Evolutionary conservation across 2,888 invertebrate species (phyloP).

Genomic region (Brachyptera risi): DNA sequence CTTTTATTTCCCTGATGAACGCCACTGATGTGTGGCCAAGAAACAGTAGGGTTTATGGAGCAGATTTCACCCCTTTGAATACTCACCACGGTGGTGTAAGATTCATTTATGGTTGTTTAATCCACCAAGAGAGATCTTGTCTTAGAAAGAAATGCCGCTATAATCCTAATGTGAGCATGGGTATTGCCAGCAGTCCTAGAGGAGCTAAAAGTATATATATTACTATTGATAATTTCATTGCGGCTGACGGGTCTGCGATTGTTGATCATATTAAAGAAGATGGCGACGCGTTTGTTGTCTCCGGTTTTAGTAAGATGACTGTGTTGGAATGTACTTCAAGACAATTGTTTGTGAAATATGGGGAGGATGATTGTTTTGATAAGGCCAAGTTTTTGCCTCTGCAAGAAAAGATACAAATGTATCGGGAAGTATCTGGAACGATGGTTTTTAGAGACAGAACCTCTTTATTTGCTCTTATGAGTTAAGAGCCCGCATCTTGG

Average conservation of each 20-base stretch:
- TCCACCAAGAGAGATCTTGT: not conserved
- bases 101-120: not conserved
- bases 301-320: slow-evolving; percentile 4
- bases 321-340: slow-evolving; percentile 3
- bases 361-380: not conserved
- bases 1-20: not conserved
- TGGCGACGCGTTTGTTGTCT: not conserved
- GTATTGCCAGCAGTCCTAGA: too few relatives aligned
- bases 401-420: not conserved
- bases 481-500: too few relatives aligned
- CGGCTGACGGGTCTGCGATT: slow-evolving; percentile 4
- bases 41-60: not conserved
- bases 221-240: not conserved
- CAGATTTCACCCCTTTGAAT: not conserved
- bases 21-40: not conserved
- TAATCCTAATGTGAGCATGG: not conserved
- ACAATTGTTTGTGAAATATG: not conserved
- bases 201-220: not conserved
- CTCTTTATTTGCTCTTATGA: not conserved
- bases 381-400: not conserved
- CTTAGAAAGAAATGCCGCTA: not conserved
- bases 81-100: not conserved
- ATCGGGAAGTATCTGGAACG: not conserved
- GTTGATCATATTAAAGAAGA: not conserved
- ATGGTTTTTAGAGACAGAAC: not conserved